phyloP scores from a whole-genome alignment of 2,113 vertebrate genomes.

The Solea solea region DNA sequence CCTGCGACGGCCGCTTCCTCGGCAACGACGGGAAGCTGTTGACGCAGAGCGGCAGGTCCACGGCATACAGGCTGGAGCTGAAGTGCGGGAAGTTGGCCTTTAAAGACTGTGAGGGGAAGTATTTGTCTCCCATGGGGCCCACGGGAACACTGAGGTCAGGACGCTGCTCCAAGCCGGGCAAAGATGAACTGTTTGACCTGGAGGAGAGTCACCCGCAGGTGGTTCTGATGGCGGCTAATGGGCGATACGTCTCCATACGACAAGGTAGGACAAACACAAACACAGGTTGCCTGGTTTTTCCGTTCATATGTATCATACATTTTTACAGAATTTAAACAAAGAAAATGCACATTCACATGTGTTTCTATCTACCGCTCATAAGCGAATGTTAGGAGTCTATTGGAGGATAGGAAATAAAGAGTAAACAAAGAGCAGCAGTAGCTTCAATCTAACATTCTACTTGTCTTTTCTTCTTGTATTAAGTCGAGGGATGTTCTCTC shows the following conservation, averaged over 20 bases:
- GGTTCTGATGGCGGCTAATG: slow-evolving; percentile 90
- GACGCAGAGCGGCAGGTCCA: slow-evolving; percentile 79
- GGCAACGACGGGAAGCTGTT: slow-evolving; percentile 89
- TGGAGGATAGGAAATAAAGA: too few relatives aligned
- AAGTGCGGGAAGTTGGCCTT: slow-evolving; percentile 94
- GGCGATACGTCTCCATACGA: slow-evolving; percentile 91
- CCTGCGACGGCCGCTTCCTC: slow-evolving; percentile 91
- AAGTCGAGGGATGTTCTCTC: too few relatives aligned
- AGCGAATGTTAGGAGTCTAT: too few relatives aligned
- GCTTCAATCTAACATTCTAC: too few relatives aligned
- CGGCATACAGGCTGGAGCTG: slow-evolving; percentile 91
- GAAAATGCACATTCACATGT: too few relatives aligned
- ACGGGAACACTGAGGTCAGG: slow-evolving; percentile 90
- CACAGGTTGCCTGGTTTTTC: not conserved
- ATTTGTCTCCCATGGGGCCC: slow-evolving; percentile 92
- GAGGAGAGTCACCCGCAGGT: slow-evolving; percentile 97
- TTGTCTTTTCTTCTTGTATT: too few relatives aligned
- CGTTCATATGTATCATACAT: too few relatives aligned
- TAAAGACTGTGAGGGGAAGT: slow-evolving; percentile 94
- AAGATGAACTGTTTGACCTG: slow-evolving; percentile 96
- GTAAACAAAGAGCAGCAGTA: too few relatives aligned
- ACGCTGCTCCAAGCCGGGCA: slow-evolving; percentile 92
- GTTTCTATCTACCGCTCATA: too few relatives aligned
- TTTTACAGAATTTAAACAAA: too few relatives aligned
- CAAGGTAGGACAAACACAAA: slow-evolving; percentile 84